phyloP scores from a whole-genome alignment of 2,888 invertebrate species.

The Leucoma salicis region DNA sequence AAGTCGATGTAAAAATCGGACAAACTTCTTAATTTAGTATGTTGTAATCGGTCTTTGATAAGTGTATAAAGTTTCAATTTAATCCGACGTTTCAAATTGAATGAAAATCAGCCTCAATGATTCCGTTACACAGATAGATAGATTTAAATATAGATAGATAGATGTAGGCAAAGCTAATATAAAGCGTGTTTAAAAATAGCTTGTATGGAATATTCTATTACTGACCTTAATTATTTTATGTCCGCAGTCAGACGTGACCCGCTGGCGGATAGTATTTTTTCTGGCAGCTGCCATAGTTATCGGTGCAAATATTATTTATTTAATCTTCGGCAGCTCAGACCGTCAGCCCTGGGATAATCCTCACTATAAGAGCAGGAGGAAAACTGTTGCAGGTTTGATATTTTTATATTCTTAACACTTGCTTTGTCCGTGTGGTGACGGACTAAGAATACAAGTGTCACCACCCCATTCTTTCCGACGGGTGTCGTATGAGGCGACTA shows the following conservation, averaged over 20 bases:
- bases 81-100: too few species aligned
- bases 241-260: conserved; percentile 83
- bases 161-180: too few species aligned
- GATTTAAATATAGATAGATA: too few species aligned
- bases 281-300: conserved; percentile 84
- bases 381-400: conserved; percentile 50
- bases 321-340: conserved; percentile 85
- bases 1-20: too few species aligned
- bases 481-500: background rate
- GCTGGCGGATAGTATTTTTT: conserved; percentile 89
- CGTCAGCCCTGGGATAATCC: conserved; percentile 88
- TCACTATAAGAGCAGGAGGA: conserved; percentile 46
- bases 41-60: too few species aligned
- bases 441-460: background rate
- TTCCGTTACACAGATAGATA: too few species aligned
- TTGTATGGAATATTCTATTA: too few species aligned
- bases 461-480: background rate
- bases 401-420: background rate
- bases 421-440: background rate
- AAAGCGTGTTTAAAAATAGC: too few species aligned
- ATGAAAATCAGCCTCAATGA: too few species aligned
- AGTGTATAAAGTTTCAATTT: too few species aligned
- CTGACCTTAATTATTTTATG: too few species aligned
- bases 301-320: conserved; percentile 84
- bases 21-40: too few species aligned